Base-by-base conservation (phyloP, 1,140 invertebrate genomes). In the Dreissena rostriformis region DNA sequence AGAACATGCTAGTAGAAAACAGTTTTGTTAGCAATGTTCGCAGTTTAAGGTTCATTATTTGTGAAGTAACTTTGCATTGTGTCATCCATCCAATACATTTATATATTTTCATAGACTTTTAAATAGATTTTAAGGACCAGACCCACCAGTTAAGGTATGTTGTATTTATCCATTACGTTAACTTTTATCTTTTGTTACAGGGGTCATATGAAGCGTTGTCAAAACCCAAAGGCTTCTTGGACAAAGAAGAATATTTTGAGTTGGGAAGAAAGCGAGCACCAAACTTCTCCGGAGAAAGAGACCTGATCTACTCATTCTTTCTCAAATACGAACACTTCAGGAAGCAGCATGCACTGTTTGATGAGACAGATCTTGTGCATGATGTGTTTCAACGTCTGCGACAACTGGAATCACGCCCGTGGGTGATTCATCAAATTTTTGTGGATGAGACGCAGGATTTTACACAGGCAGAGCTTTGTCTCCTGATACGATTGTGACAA, bases 381-480 rank as follows among this genome's bases (percentile, higher is more conserved):
- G 49, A 82, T 51, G 76, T 86, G 22, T 82, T 84, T 66, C 15
- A 71, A 5, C 49, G 70, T 19, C 71, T 65, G 1, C 28, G 66
- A 17, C 52, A 11, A 12, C 17, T 68, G 10, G n/a, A 74, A 11
- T 17, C 39, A 57, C 15, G 28, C 52, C 61, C 83, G 53, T 84
- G 84, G 78, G 39, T 76, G 17, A 63, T 89, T 65, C 87, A 89
- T 75, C 74, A 90, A 70, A 86, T 91, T 17, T 91, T 86, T 78
- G 87, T 91, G 0, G 91, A 91, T 85, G 91, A 91, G 76, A 89
- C 89, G 2, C 91, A 91, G 61, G 91, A 91, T 61, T 91, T 91
- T 68, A 90, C 91, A 11, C 91, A 91, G 67, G 88, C 90, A 19
- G 91, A 91, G 66, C 84, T 91, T n/a, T 88, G 55, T 66, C 83